Evolutionary conservation across 53 echinoderm and acorn worm species (phyloP).

Genomic region (Apostichopus leukothele): DNA sequence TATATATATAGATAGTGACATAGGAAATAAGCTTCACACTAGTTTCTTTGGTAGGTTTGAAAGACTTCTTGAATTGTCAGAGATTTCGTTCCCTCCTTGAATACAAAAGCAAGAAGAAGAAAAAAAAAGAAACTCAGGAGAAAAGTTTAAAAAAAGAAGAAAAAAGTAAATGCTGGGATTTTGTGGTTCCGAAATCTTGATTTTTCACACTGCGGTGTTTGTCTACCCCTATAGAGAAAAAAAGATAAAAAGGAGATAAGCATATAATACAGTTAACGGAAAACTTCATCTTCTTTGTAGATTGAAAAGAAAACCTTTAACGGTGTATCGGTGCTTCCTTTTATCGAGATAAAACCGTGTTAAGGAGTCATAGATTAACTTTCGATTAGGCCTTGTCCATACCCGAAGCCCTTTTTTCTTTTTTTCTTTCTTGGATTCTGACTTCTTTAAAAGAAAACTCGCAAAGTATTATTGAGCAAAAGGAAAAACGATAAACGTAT

Average conservation of each 20-base stretch:
- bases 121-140: not conserved
- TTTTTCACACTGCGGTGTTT: constrained; percentile 27
- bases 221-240: not conserved
- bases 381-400: too few species aligned
- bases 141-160: not conserved
- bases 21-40: constrained; percentile 17
- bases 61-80: not conserved
- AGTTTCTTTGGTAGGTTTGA: constrained; percentile 1
- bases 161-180: not conserved
- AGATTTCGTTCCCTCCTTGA: not conserved
- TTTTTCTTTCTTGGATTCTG: too few species aligned
- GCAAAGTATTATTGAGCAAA: too few species aligned
- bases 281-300: not conserved
- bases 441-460: too few species aligned
- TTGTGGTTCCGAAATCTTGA: constrained; percentile 19
- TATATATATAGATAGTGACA: not conserved
- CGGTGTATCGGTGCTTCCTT: too few species aligned
- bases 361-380: too few species aligned
- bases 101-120: not conserved
- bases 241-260: constrained; percentile 2
- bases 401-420: too few species aligned
- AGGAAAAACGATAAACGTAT: too few species aligned
- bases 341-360: too few species aligned
- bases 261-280: not conserved
- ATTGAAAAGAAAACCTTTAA: too few species aligned